Base-by-base conservation (phyloP, 1,140 invertebrate species). In the Holotrichia oblita region DNA sequence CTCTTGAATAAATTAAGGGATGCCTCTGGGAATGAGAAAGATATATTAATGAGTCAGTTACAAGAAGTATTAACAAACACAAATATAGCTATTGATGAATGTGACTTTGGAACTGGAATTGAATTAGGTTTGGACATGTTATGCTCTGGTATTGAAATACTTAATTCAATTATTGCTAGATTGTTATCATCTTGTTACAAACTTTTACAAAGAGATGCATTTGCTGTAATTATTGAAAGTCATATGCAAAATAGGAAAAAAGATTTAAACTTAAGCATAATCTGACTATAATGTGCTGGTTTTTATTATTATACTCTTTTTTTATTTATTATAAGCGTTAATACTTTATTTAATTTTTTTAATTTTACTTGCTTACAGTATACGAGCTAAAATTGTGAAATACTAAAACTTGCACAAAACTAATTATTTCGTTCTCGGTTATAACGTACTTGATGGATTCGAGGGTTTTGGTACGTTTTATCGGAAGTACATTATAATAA, bases 41-140 rank as follows among this genome's bases (percentile, higher is more conserved):
- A 88, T 79, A 89, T 83, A 81, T 87, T 89, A 80, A 88, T 92
- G 79, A 91, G 89, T 78, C 89, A 92, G 8, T 85, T 98, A 3
- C 93, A 97, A 81, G 93, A 94, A 81, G 87, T 96, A 8, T 90
- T 96, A 34, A 95, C 93, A 44, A 91, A 91, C 82, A 92, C 95
- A 7, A 95, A 92, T 83, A 97, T 97, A 86, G 96, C 97, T 1
- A 93, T 94, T 80, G 97, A 98, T 86, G 97, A 98, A 87, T 96
- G 95, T 86, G 97, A 98, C 87, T 98, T 97, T 89, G 97, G 97
- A 0, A 96, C 95, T 73, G 94, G 95, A 6, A 84, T 98, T 1
- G 97, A 99, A 87, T 87, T 97, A 34, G 97, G 95, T 0, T 91
- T 97, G 42, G 92, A 97, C 87, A 85, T 98, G 17, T 96, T 98